A percentile compares a stretch with the other conserved stretches of the same genome.
These are phyloP conservation scores for Aplysina aerophoba DNA, from an alignment of 37 sponge, comb jelly and placozoan species.

Conservation along the genomic window DNA sequence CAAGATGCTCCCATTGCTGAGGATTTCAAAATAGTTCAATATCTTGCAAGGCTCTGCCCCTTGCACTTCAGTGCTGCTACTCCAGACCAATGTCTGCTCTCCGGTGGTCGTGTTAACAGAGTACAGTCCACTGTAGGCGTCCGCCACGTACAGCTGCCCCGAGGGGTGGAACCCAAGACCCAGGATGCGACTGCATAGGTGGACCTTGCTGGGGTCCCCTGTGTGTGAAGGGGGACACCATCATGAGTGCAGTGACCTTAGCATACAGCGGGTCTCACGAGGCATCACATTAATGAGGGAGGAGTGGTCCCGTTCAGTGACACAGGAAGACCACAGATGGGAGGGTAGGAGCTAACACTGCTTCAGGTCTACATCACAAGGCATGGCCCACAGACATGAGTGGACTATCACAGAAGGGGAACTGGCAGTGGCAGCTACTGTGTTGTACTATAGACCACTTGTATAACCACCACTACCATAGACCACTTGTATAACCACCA, in stretches of 20 bases:
- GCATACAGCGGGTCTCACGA: neutral
- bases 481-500: no score
- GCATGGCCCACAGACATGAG: no score
- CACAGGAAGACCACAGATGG: no score
- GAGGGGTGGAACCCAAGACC: constrained; percentile 59
- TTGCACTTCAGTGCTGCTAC: neutral
- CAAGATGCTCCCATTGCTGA: constrained; percentile 68
- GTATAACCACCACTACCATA: no score
- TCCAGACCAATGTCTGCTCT: constrained; percentile 28
- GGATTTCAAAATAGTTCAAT: constrained; percentile 52
- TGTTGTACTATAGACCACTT: no score
- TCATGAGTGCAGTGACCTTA: neutral
- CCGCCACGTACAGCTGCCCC: constrained; percentile 57
- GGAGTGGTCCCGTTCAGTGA: neutral
- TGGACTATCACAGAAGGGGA: no score
- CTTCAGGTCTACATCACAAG: no score
- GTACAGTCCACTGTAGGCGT: constrained; percentile 62
- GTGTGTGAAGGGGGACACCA: neutral
- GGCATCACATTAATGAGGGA: neutral
- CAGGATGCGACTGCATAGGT: constrained; percentile 78
- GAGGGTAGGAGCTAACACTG: no score
- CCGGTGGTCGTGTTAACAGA: constrained; percentile 34
- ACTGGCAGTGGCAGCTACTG: no score
- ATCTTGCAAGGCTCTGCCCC: constrained; percentile 16
- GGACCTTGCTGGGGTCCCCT: constrained; percentile 30